Base-by-base conservation (phyloP, 2,797 vertebrate genomes). In the Falco berigora region DNA sequence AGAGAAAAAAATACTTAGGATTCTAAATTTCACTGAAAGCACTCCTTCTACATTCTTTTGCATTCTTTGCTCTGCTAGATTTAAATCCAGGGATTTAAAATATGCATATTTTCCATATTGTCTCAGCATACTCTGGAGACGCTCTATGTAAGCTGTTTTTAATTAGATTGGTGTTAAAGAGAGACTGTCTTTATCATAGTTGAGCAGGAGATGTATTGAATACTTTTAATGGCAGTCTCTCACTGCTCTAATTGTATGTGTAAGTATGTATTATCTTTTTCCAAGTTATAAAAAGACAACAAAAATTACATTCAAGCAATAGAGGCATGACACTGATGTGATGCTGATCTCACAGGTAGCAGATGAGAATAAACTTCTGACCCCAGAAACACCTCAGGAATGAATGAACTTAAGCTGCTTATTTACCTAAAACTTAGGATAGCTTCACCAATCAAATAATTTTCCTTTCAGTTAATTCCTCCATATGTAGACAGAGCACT, bases 131-230 rank as follows among this genome's bases (percentile, higher is more conserved):
- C 82, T 77, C 87, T 81, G 40, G 67, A 78, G 89, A 87, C 2
- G 0, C 20, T 74, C 24, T 55, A 0, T 53, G 50, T 94, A 78
- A 96, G 49, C 77, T 94, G 46, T 4, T 89, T 96, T 96, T 96
- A 94, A 94, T 94, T 94, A 75, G 67, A 62, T 92, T 78, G 88
- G 19, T 62, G 55, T 75, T 92, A 83, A 77, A 89, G 67, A 75
- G 67, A 62, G 56, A 36, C 49, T 86, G 46, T 25, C 14, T 92
- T 97, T 80, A 58, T 86, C 32, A 46, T 81, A 78, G 44, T 12
- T 73, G 58, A 95, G 55, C 25, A 81, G 28, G 46, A 68, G 85
- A 86, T 76, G n/a, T 82, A 47, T 78, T 86, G 36, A 80, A 78
- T 87, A 46, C 27, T 93, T 78, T 61, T 34, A 71, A 76, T 46